Evolutionary conservation across 2,888 invertebrate species (phyloP), one percentile per base, ranked within the genome.

Genomic region (Morpho achilles): DNA sequence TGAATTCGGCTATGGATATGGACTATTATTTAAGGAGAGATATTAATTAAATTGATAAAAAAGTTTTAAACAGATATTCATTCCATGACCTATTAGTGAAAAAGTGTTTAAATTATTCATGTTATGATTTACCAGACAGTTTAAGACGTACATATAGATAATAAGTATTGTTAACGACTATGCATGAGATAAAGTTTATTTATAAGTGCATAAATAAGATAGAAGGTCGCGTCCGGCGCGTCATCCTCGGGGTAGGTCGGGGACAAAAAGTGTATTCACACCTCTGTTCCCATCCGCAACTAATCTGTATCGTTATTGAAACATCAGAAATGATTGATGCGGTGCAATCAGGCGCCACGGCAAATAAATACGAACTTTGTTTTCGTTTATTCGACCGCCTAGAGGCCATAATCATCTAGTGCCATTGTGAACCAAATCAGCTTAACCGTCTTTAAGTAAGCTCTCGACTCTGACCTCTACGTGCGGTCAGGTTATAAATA

Each of bases 171-270:
- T 73, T 70, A 70, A 74, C 69, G 70, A 60, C 66, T 48, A 56
- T 43, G 45, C 63, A 63, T 71, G 71, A 75, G 79, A 83, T 82
- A 81, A 79, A 69, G 76, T 71, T 61, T 84, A 86, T 86, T 84
- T 79, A 86, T 84, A 82, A 78, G 68, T 76, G 76, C 80, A 81
- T 80, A 80, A 80, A 82, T 78, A 77, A 79, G 79, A 83, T 78
- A 75, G 79, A 82, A 81, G 80, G 81, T 71, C 79, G 69, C 72
- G 68, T 72, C 79, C 80, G 77, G 81, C 80, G 78, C 78, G 68
- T 72, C 63, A 66, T 71, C 80, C 67, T 78, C 82, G 81, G 85
- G 85, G 87, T 87, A 86, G 87, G 87, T 87, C 86, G 78, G 81
- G 77, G 77, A 78, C 77, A 70, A 67, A 50, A 70, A 70, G 62